Conservation (phyloP, 1,140 invertebrate genomes). For the Drosophila azteca region DNA sequence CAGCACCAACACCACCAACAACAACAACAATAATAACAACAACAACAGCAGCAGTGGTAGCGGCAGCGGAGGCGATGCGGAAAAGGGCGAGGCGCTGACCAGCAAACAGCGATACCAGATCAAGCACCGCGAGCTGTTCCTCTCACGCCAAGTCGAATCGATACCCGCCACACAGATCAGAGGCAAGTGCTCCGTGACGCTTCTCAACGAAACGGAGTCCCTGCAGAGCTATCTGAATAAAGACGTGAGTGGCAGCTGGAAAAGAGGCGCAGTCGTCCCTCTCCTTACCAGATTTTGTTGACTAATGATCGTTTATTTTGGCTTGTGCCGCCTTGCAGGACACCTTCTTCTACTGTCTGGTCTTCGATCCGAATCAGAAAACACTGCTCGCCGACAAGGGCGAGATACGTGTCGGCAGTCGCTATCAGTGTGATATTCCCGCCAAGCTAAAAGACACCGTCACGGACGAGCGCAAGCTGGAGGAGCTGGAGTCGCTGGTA, state of each 20-base stretch:
- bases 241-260: conserved; percentile 89
- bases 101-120: conserved; percentile 95
- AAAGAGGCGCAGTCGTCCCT: background rate
- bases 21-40: conserved; percentile 38
- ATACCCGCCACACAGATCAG: conserved; percentile 99
- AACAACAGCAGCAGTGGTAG: conserved; percentile 33
- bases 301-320: conserved; percentile 36
- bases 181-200: conserved; percentile 98
- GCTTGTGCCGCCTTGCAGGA: conserved; percentile 87
- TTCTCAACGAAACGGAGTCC: conserved; percentile 99
- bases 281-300: background rate
- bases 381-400: conserved; percentile 99
- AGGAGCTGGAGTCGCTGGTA: conserved; percentile 95
- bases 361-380: conserved; percentile 99
- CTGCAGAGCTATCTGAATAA: conserved; percentile 97
- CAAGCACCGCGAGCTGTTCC: conserved; percentile 98
- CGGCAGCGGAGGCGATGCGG: conserved; percentile 40
- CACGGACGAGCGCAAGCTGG: conserved; percentile 89
- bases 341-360: conserved; percentile 99
- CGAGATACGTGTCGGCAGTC: conserved; percentile 94
- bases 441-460: conserved; percentile 90
- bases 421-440: conserved; percentile 97
- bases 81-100: conserved; percentile 84
- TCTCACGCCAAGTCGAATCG: conserved; percentile 98
- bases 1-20: conserved; percentile 28